Percentiles rank a stretch among this genome's conserved stretches.
phyloP scores from a whole-genome alignment of 2,113 vertebrate genomes.

The Xerus inauris region DNA sequence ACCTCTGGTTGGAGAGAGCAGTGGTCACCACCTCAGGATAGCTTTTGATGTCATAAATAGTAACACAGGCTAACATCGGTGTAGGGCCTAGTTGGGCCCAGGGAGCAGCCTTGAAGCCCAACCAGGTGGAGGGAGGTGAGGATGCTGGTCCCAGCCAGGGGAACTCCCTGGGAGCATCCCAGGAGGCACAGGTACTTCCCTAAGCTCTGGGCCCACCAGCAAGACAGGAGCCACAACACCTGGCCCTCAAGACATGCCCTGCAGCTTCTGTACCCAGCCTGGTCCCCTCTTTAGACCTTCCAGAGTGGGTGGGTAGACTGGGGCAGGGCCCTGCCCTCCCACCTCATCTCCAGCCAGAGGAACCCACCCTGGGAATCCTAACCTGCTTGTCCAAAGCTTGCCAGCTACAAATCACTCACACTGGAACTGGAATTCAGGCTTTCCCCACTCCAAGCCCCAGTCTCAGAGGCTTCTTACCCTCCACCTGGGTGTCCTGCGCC shows the following conservation, averaged over 20 bases:
- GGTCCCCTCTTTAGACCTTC: not conserved
- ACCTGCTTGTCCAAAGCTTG: not conserved
- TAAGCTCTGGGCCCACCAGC: not conserved
- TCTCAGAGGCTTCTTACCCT: not conserved
- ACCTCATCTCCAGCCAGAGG: not conserved
- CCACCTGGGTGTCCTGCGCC: rapidly evolving
- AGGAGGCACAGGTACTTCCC: not conserved
- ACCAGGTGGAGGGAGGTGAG: too few relatives aligned
- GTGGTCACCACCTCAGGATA: not conserved
- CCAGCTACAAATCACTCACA: not conserved
- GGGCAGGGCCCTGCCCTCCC: too few relatives aligned
- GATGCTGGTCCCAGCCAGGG: too few relatives aligned
- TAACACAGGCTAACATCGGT: rapidly evolving
- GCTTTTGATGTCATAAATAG: not conserved
- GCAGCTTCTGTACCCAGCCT: not conserved
- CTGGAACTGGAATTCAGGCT: not conserved
- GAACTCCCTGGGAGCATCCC: not conserved
- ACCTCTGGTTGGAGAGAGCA: not conserved
- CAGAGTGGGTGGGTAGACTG: not conserved
- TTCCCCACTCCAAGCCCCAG: not conserved
- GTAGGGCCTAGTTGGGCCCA: rapidly evolving
- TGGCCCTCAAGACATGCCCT: not conserved
- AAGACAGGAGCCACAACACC: not conserved
- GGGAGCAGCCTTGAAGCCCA: rapidly evolving
- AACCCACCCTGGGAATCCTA: not conserved